A percentile compares a stretch with the other conserved stretches of the same genome.
These are phyloP conservation scores for Sitta carolinensis DNA, from an alignment of 2,797 vertebrate genomes.

Conservation along the genomic window DNA sequence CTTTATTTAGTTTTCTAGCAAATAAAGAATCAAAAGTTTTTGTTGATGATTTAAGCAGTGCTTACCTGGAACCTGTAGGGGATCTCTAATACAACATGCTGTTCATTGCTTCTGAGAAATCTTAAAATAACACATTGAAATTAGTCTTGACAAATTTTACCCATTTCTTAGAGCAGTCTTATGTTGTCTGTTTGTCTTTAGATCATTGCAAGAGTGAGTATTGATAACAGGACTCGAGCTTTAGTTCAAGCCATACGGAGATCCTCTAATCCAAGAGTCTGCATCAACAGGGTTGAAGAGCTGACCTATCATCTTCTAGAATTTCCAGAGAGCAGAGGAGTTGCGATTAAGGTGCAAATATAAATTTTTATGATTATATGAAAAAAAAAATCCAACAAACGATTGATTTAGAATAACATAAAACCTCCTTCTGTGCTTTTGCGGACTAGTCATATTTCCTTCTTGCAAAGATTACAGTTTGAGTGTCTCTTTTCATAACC, in stretches of 20 bases:
- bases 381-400: background rate
- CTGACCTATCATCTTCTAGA: slow-evolving; percentile 93
- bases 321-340: slow-evolving; percentile 91
- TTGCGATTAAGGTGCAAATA: slow-evolving; percentile 88
- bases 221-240: slow-evolving; percentile 94
- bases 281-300: slow-evolving; percentile 93
- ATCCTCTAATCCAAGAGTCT: slow-evolving; percentile 86
- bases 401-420: background rate
- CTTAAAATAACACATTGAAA: slow-evolving; percentile 26
- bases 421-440: background rate
- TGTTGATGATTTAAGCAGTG: background rate
- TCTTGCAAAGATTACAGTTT: background rate
- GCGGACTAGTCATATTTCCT: background rate
- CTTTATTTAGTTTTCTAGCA: background rate
- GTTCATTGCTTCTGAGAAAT: slow-evolving; percentile 8
- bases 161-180: background rate
- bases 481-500: background rate
- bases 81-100: background rate
- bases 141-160: background rate
- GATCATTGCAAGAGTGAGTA: slow-evolving; percentile 96
- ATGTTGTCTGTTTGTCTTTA: slow-evolving; percentile 59
- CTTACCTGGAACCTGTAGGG: background rate
- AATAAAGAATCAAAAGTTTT: background rate
- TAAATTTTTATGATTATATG: background rate
- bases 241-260: slow-evolving; percentile 90